Percentiles rank a stretch among this genome's conserved stretches.
These are phyloP conservation scores for Equus przewalskii DNA, from an alignment of 2,113 vertebrate genomes.

Conservation along the genomic window DNA sequence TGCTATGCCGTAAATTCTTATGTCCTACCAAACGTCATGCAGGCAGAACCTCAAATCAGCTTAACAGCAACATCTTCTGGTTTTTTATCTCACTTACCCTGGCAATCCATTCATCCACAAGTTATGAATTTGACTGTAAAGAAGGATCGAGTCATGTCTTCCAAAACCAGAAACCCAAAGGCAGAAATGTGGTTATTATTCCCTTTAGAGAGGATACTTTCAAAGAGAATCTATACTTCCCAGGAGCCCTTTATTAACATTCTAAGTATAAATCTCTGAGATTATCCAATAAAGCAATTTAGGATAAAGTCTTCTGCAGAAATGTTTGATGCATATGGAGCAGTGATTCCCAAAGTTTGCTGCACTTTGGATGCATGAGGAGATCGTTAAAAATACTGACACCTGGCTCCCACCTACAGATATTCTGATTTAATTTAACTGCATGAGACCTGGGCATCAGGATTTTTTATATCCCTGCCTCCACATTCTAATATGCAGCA, in stretches of 20 bases:
- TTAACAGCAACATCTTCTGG: not conserved
- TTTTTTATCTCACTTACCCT: not conserved
- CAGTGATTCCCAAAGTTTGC: not conserved
- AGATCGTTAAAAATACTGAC: not conserved
- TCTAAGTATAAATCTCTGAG: conserved; percentile 40
- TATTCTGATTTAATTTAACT: conserved; percentile 14
- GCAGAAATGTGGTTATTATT: conserved; percentile 39
- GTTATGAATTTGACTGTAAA: not conserved
- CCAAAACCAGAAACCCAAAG: conserved; percentile 50
- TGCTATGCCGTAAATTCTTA: conserved; percentile 18
- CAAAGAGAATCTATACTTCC: conserved; percentile 6
- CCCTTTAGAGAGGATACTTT: conserved; percentile 7
- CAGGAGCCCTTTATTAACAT: conserved; percentile 45
- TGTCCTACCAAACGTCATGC: not conserved
- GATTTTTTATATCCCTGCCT: not conserved
- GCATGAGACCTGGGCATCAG: not conserved
- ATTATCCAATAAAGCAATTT: not conserved
- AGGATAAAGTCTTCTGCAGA: not conserved
- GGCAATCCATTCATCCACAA: conserved; percentile 18
- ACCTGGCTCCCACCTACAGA: not conserved
- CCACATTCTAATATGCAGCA: conserved; percentile 37
- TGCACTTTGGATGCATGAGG: not conserved
- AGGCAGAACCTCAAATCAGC: not conserved
- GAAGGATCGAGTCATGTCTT: conserved; percentile 56
- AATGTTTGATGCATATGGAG: not conserved